Evolutionary conservation across 2,113 vertebrate species (phyloP), one percentile per base, ranked within the genome.

Genomic region (Rallus limicola): DNA sequence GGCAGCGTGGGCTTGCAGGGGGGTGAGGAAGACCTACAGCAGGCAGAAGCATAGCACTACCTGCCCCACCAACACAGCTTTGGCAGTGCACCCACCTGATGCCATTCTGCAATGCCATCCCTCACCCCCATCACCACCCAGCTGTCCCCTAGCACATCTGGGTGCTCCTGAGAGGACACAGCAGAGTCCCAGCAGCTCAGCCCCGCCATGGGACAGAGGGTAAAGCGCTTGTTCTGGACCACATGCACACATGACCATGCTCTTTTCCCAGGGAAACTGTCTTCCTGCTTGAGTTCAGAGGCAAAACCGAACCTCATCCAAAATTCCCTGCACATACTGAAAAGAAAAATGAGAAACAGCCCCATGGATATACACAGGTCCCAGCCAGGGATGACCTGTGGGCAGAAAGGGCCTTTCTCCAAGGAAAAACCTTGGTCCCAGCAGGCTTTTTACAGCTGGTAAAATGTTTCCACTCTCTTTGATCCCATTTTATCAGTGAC

Each of bases 61-160:
- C 31, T 1, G 7, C 40, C 62, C 16, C 16, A 4, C 0, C 0
- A 36, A 16, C 13, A 1, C 5, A 3, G 26, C 59, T 52, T 5
- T 12, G 44, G 29, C 76, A 42, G n/a, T 29, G n/a, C n/a, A n/a
- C 46, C 48, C 5, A 2, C 7, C 16, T 17, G 29, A 25, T 36
- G 50, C 56, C 24, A 31, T 16, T 34, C 48, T 31, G 56, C 69
- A 70, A 64, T 0, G 1, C 56, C 58, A 62, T n/a, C 48, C 62
- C 69, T 85, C 1, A 0, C 4, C 28, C 31, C 38, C 17, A 16
- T n/a, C 60, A 7, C 36, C 1, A 1, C 46, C 75, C 53, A 68
- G 42, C 56, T 62, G 55, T 3, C n/a, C n/a, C 36, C 36, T 36
- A 1, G 26, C 38, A 21, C 59, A 55, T 13, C 48, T 16, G 8